These are phyloP conservation scores for Miniopterus natalensis DNA, from an alignment of 2,113 vertebrate genomes.

Conservation along the genomic window DNA sequence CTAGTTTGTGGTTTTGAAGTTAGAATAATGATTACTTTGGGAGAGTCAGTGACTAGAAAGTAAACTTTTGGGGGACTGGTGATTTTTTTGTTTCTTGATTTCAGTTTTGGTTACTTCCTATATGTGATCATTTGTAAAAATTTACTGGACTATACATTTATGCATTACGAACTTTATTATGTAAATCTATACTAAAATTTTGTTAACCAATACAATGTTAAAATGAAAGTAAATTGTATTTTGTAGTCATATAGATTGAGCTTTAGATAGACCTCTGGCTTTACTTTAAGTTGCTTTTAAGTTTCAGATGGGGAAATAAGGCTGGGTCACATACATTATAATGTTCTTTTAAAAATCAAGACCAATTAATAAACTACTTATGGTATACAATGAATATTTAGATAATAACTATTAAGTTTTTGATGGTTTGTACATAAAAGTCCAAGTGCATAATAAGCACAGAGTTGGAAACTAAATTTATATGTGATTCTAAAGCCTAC, in stretches of 20 bases:
- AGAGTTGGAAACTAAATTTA: not conserved
- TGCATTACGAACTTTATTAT: not conserved
- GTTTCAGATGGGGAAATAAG: not conserved
- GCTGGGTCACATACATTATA: not conserved
- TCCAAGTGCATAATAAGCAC: not conserved
- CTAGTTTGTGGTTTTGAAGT: not conserved
- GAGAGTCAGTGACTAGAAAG: not conserved
- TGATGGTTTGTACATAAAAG: not conserved
- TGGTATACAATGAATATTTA: not conserved
- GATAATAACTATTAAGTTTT: not conserved
- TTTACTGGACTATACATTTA: not conserved
- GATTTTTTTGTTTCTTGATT: not conserved
- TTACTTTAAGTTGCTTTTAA: not conserved
- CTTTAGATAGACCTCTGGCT: not conserved
- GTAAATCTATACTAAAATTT: not conserved
- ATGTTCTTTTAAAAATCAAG: not conserved
- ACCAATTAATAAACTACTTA: not conserved
- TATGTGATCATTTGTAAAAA: not conserved
- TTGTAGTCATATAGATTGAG: not conserved
- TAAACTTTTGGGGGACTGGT: not conserved
- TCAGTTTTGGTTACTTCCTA: not conserved
- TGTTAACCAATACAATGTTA: not conserved
- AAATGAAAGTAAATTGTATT: conserved; percentile 4
- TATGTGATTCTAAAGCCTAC: not conserved
- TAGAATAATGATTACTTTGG: not conserved